A percentile compares a stretch with the other conserved stretches of the same genome.
Conservation (phyloP, 2,888 invertebrate genomes). For the Cartodere bifasciata region DNA sequence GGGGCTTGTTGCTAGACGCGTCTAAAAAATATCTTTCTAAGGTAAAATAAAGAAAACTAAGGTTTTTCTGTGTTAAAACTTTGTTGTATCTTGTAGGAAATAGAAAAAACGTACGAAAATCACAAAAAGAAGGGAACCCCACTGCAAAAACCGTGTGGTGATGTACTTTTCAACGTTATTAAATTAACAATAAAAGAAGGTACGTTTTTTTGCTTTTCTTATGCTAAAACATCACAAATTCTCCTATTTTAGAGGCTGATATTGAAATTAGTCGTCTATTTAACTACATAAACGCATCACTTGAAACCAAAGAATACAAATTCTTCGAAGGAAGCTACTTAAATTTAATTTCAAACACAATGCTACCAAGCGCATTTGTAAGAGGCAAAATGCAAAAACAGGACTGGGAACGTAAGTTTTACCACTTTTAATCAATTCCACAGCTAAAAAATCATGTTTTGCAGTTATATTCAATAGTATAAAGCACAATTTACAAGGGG, state of each 20-base stretch:
- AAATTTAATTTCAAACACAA: too few species aligned
- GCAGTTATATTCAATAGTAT: slow-evolving; percentile 6
- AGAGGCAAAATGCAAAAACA: too few species aligned
- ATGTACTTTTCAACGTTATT: slow-evolving; percentile 18
- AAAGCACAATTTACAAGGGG: slow-evolving; percentile 3
- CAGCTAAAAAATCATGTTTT: too few species aligned
- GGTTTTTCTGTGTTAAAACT: background rate
- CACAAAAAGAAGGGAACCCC: slow-evolving; percentile 16
- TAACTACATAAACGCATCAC: slow-evolving; percentile 2
- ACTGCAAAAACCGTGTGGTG: slow-evolving; percentile 14
- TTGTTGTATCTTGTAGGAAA: background rate
- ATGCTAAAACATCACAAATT: background rate
- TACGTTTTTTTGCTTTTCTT: slow-evolving; percentile 8
- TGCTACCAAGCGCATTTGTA: too few species aligned
- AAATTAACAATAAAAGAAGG: slow-evolving; percentile 18
- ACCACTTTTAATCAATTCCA: too few species aligned
- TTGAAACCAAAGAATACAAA: slow-evolving; percentile 4
- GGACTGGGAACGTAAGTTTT: too few species aligned
- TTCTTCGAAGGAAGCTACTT: slow-evolving; percentile 5
- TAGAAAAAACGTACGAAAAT: slow-evolving; percentile 16
- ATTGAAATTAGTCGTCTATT: background rate
- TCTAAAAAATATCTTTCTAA: slow-evolving; percentile 8
- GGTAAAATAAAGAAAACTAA: slow-evolving; percentile 2
- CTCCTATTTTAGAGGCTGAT: background rate
- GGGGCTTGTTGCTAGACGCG: slow-evolving; percentile 2